Evolutionary conservation across 2,888 invertebrate genomes (phyloP).

Genomic region (Dinocampus coccinellae): DNA sequence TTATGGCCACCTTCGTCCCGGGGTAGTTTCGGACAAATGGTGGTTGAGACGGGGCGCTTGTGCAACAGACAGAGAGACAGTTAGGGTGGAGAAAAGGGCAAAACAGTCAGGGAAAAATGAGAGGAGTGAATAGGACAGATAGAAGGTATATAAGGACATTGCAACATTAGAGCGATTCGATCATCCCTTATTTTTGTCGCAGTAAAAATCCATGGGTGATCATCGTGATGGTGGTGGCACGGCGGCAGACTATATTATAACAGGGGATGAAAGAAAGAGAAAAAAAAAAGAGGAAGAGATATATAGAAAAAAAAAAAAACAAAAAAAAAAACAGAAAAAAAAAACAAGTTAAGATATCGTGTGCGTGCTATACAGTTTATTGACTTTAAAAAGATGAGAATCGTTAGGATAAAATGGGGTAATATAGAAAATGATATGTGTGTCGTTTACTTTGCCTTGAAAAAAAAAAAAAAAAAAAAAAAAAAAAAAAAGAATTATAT

Average conservation of each 20-base stretch:
- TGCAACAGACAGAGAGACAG: neutral
- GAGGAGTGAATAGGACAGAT: too few relatives aligned
- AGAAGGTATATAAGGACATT: too few relatives aligned
- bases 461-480: neutral
- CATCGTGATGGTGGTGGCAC: neutral
- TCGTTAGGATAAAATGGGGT: neutral
- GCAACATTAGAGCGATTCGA: slow-evolving; percentile 31
- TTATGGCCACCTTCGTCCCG: slow-evolving; percentile 42
- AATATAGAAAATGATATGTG: too few relatives aligned
- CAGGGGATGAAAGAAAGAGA: too few relatives aligned
- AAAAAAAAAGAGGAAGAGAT: too few relatives aligned
- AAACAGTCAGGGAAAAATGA: too few relatives aligned
- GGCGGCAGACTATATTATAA: too few relatives aligned
- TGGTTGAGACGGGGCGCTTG: slow-evolving; percentile 13
- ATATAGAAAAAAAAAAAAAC: too few relatives aligned
- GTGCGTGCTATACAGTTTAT: neutral
- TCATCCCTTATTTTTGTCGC: slow-evolving; percentile 30
- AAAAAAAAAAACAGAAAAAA: neutral
- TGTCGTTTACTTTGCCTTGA: too few relatives aligned
- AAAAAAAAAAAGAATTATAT: neutral
- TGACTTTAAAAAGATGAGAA: slow-evolving; percentile 1
- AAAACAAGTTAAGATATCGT: neutral
- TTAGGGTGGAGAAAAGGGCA: neutral
- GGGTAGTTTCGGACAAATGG: slow-evolving; percentile 34
- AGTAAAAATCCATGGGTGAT: slow-evolving; percentile 27